Base-by-base conservation (phyloP, 2,888 invertebrate genomes). In the Pterostichus niger region DNA sequence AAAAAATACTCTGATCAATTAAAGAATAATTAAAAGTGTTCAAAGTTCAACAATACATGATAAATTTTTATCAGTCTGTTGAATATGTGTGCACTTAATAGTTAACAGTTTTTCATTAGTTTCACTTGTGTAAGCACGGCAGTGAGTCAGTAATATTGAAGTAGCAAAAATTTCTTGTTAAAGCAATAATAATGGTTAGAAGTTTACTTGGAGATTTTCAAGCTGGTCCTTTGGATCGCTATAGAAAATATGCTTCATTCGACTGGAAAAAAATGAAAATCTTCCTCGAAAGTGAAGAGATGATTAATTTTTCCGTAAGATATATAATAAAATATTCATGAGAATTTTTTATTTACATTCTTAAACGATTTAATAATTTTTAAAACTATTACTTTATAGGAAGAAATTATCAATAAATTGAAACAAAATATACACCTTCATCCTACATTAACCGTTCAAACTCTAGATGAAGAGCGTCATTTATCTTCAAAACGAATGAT, bases 401-500 rank as follows among this genome's bases (percentile, higher is more conserved):
- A 88, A 85, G 86, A 87, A n/a, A 17, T 88, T 7, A 86, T 87
- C 33, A 81, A 86, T 73, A 86, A 85, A 64, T 80, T 89, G 11
- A 83, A 86, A 83, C 86, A 85, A 82, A 83, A 87, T 84, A 86
- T 87, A n/a, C 86, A 87, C n/a, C 88, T 85, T 78, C 86, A 86
- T 61, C 77, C 85, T 82, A 49, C 83, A 17, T 17, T 59, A n/a
- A 80, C 81, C 13, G 83, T 85, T 2, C 82, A 82, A 79, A 76
- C 85, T 33, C 86, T 88, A 33, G 87, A 89, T 88, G 92, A 92
- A 80, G 91, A 90, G 84, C 90, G 93, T 2, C 91, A 92, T 40
- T 86, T 92, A 82, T 89, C 93, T 0, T 91, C 92, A 52, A 91
- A 92, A 86, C 89, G 93, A 84, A 92, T 93, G 90, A 93, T 94